Evolutionary conservation across 2,888 invertebrate species (phyloP).

Genomic region (Andricus curvator): DNA sequence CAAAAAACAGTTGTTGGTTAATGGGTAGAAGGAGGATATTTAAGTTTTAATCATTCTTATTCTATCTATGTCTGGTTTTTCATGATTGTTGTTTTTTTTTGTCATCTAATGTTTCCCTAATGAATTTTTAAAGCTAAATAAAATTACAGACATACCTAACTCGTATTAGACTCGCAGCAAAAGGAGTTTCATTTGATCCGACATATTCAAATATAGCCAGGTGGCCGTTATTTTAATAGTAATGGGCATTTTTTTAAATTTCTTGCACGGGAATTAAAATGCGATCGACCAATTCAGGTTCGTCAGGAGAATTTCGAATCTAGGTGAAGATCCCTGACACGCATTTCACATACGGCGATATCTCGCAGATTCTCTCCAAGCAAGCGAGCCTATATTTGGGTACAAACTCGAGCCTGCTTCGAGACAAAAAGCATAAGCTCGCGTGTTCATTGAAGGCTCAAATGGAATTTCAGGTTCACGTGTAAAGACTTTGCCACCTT

Average conservation of each 20-base stretch:
- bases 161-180: not conserved
- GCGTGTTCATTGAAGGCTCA: constrained; percentile 7
- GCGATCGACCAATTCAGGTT: not conserved
- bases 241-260: not conserved
- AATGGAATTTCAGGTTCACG: constrained; percentile 11
- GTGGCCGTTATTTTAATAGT: not conserved
- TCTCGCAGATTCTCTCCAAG: constrained; percentile 48
- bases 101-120: no score
- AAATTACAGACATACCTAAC: not conserved
- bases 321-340: constrained; percentile 59
- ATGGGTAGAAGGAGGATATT: no score
- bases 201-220: not conserved
- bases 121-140: no score
- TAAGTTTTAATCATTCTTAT: no score
- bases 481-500: not conserved
- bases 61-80: no score
- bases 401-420: constrained; percentile 46
- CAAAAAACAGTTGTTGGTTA: no score
- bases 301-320: not conserved
- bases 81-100: no score
- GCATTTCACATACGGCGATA: constrained; percentile 63
- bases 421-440: constrained; percentile 18
- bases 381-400: constrained; percentile 61
- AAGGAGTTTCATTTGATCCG: not conserved
- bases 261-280: not conserved